phyloP scores from a whole-genome alignment of 2,888 invertebrate species.

The Fissipunctia ypsillon region DNA sequence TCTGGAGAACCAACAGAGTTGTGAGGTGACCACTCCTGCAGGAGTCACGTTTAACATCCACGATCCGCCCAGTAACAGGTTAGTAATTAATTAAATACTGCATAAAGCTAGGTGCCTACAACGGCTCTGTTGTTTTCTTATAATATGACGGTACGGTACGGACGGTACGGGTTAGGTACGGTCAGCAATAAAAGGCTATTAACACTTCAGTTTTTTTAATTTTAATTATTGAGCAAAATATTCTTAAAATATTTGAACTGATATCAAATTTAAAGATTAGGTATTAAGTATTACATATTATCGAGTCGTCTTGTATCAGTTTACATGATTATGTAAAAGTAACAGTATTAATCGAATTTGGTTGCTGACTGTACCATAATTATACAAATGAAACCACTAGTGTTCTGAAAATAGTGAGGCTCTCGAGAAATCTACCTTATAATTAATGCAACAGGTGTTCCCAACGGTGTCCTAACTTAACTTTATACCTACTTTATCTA shows the following conservation, averaged over 20 bases:
- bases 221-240: background rate
- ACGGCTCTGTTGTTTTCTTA: background rate
- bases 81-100: conserved; percentile 47
- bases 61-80: conserved; percentile 78
- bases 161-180: too few relatives aligned
- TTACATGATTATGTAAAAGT: background rate
- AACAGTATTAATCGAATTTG: background rate
- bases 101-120: background rate
- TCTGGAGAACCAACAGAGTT: conserved; percentile 73
- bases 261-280: background rate
- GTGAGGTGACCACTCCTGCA: conserved; percentile 77
- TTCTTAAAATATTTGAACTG: background rate
- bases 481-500: conserved; percentile 12
- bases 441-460: conserved; percentile 33
- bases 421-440: background rate
- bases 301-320: background rate
- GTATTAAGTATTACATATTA: background rate
- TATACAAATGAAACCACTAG: background rate
- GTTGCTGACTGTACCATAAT: background rate
- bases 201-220: background rate
- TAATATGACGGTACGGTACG: too few relatives aligned
- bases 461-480: conserved; percentile 25
- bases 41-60: conserved; percentile 76
- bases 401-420: conserved; percentile 18
- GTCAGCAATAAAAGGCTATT: background rate